Percentiles rank a stretch among this genome's conserved stretches.
These are phyloP conservation scores for Plutella xylostella DNA, from an alignment of 2,888 invertebrate species.

Conservation along the genomic window DNA sequence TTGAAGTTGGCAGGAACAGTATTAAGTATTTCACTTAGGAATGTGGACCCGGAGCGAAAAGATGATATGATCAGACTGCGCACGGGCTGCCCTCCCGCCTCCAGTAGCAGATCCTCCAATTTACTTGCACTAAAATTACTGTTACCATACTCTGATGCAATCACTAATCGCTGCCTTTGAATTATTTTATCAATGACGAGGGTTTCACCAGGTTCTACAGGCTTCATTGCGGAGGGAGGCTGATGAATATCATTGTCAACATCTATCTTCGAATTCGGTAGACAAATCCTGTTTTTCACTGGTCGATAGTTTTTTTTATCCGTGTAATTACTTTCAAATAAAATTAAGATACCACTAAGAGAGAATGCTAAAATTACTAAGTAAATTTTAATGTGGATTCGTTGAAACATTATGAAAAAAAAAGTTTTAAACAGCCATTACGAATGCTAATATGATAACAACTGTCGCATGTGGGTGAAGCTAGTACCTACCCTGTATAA, in stretches of 20 bases:
- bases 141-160: conserved; percentile 49
- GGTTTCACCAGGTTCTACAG: conserved; percentile 42
- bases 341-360: conserved; percentile 61
- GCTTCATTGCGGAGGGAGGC: conserved; percentile 46
- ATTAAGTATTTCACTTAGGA: conserved; percentile 86
- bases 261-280: conserved; percentile 73
- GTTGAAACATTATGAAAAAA: conserved; percentile 60
- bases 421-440: too few relatives aligned
- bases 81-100: conserved; percentile 77
- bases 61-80: conserved; percentile 86
- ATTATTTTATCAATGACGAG: conserved; percentile 45
- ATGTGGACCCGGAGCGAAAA: conserved; percentile 94
- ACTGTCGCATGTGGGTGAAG: too few relatives aligned
- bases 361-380: conserved; percentile 65
- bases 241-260: conserved; percentile 40
- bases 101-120: conserved; percentile 76
- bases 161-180: conserved; percentile 44
- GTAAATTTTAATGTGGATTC: conserved; percentile 61
- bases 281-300: conserved; percentile 57
- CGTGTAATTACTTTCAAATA: conserved; percentile 68
- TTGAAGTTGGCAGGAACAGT: conserved; percentile 89
- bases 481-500: too few relatives aligned
- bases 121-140: conserved; percentile 54
- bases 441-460: too few relatives aligned
- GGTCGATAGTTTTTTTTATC: conserved; percentile 63